Evolutionary conservation across 2,888 invertebrate genomes (phyloP).

Genomic region (Macropis europaea): DNA sequence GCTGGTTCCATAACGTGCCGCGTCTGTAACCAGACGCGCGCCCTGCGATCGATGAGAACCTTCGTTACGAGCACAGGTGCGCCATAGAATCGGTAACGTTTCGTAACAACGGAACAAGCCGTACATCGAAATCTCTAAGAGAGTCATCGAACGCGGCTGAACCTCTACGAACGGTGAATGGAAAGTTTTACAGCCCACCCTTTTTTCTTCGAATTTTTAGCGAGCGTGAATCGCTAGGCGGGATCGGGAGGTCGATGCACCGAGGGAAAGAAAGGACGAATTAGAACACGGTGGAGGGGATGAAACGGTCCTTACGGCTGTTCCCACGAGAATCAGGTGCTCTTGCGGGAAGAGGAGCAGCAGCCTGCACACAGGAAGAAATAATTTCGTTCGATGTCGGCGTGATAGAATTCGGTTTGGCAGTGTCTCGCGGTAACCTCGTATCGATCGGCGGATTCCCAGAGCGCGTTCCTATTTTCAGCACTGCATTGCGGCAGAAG

Average conservation of each 20-base stretch:
- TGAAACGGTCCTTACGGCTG: background rate
- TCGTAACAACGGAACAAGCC: too few relatives aligned
- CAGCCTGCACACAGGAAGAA: background rate
- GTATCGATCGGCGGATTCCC: constrained; percentile 60
- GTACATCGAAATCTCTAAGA: background rate
- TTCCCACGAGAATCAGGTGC: background rate
- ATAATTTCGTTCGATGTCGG: constrained; percentile 2
- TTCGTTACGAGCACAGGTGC: constrained; percentile 12
- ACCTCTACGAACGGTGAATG: background rate
- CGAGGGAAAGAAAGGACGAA: background rate
- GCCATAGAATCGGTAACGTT: too few relatives aligned
- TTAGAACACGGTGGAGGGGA: background rate
- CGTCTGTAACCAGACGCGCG: background rate
- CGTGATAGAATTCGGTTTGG: constrained; percentile 32
- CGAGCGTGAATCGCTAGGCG: background rate
- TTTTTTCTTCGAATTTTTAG: background rate
- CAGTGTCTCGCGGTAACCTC: constrained; percentile 51
- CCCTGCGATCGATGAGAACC: constrained; percentile 8
- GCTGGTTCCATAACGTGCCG: background rate
- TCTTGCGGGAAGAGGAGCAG: background rate
- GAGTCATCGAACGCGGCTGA: background rate
- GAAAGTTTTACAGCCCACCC: background rate
- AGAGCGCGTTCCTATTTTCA: constrained; percentile 68
- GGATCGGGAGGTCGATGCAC: background rate
- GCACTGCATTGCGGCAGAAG: constrained; percentile 69